Conservation (phyloP, 2,888 invertebrate genomes). For the Microctonus hyperodae region DNA sequence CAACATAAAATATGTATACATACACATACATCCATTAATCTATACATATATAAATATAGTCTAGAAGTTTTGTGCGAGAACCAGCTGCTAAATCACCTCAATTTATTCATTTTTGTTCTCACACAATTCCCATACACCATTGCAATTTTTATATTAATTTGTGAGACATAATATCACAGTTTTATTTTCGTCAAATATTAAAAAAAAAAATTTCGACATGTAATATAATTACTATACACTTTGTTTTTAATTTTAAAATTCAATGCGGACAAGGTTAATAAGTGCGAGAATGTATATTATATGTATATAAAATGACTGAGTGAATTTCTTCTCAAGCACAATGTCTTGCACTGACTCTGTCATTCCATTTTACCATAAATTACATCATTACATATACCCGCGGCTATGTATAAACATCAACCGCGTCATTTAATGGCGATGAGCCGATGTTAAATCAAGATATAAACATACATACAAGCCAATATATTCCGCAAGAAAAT, state of each 20-base stretch:
- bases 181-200: not conserved
- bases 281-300: not conserved
- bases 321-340: not conserved
- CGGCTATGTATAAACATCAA: not conserved
- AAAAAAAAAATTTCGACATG: not conserved
- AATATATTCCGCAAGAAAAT: no score
- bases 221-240: not conserved
- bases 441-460: conserved; percentile 21
- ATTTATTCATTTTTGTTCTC: conserved; percentile 21
- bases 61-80: not conserved
- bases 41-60: not conserved
- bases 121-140: not conserved
- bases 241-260: not conserved
- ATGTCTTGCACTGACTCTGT: not conserved
- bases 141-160: not conserved
- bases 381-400: conserved; percentile 19
- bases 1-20: not conserved
- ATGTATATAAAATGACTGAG: not conserved
- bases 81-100: conserved; percentile 20
- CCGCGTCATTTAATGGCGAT: conserved; percentile 23
- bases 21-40: not conserved
- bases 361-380: conserved; percentile 21
- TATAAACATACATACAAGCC: not conserved
- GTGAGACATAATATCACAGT: not conserved
- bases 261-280: conserved; percentile 20